Evolutionary conservation across 53 echinoderm and acorn worm genomes (phyloP), one percentile per base, ranked within the genome.

Genomic region (Mesocentrotus franciscanus): DNA sequence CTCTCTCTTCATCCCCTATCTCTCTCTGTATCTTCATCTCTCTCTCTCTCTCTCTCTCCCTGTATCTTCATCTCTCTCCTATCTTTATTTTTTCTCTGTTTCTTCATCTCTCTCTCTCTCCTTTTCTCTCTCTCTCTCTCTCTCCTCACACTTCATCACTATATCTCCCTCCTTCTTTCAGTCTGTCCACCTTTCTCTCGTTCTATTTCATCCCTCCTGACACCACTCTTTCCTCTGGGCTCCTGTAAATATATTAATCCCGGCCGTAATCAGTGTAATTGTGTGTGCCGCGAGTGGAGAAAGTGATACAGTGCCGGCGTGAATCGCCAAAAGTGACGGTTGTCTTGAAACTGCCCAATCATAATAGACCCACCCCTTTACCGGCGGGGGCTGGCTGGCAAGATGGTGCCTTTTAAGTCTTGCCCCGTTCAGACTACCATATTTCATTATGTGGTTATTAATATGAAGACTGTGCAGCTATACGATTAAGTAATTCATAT

Each of bases 201-300:
- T 6, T 8, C 61, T 20, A 61, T 35, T 24, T 91, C 64, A 22
- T 26, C 61, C 36, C 62, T 90, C 91, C 91, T 17, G 64, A 75
- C 75, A 92, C 92, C 92, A 57, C 10, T 71, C 14, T 56, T 8
- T 81, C 60, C 94, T 93, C 94, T 22, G 60, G 55, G 81, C 61
- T 57, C 1, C 39, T 30, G 84, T 93, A 81, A 93, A 83, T 93
- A 81, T 93, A 93, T 93, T 93, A 93, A 93, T 93, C 81, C 94
- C 36, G 94, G 34, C 61, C 13, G 83, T 93, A 93, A 93, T 93
- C 94, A 93, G 70, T 32, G 83, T 93, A 93, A 93, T 93, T 93
- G 94, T 93, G 61, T 93, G 94, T 81, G 94, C 94, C 92, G 18
- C 42, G 74, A 92, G 92, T 66, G 66, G 62, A 6, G 72, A 70